Base-by-base conservation (phyloP, 53 echinoderm and acorn worm species). In the Echinarachnius parma region DNA sequence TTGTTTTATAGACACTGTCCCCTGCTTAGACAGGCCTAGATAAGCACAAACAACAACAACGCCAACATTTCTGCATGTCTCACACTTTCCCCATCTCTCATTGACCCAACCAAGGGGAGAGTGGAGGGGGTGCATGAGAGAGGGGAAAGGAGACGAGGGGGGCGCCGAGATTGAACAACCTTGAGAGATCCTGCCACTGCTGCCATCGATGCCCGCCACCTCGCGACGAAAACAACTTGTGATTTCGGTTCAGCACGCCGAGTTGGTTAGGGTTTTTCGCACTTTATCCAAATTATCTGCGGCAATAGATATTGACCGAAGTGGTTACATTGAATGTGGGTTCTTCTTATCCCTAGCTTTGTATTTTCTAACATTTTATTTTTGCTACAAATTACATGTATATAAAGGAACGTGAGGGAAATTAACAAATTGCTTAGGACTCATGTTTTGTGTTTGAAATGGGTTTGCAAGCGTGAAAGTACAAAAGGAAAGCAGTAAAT, bases 261-360 rank as follows among this genome's bases (percentile, higher is more conserved):
- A 69, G 53, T 53, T 69, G 70, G 70, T 53, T 53, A 69, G 70
- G 70, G 18, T 69, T 34, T 69, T 53, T 69, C 70, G 52, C 70
- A 69, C 70, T 69, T 69, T 69, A 34, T 69, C 70, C 70, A 69
- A 28, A 69, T 53, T 32, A 69, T 69, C 70, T 69, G 70, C 70
- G 70, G 70, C 70, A 69, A 69, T 69, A 69, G 70, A 69, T 36
- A 69, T 34, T 69, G 70, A 69, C 70, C 70, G 53, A 66, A 69
- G 52, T 69, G 52, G 70, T 69, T 53, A 69, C 70, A 32, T 50
- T 10, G 13, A 16, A 18, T 14, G 18, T 50, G n/a, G n/a, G n/a
- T n/a, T n/a, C n/a, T n/a, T n/a, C n/a, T n/a, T n/a, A n/a, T n/a
- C n/a, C n/a, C n/a, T n/a, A n/a, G n/a, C n/a, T n/a, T n/a, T n/a